A percentile compares a stretch with the other conserved stretches of the same genome.
Evolutionary conservation across 2,113 vertebrate species (phyloP).

Genomic region (Ariopsis seemanni): DNA sequence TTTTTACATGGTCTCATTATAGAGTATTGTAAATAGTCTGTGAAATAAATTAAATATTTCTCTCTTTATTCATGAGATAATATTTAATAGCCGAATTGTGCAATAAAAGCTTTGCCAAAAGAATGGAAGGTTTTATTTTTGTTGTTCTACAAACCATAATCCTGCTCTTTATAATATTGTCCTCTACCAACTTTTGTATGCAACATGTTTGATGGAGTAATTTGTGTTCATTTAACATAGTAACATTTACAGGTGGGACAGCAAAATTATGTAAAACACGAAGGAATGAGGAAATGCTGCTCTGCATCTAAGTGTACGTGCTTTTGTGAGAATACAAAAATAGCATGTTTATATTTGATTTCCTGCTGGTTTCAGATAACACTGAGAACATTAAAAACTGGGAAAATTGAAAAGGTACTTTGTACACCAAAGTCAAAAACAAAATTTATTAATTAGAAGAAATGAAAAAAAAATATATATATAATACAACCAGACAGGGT

Average conservation of each 20-base stretch:
- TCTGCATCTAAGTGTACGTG: background rate
- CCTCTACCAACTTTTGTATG: background rate
- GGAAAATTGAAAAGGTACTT: constrained; percentile 15
- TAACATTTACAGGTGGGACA: background rate
- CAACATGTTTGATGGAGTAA: background rate
- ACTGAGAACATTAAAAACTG: background rate
- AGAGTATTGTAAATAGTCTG: background rate
- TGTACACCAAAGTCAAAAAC: constrained; percentile 44
- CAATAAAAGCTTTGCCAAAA: background rate
- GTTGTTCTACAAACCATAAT: background rate
- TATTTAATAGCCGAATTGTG: background rate
- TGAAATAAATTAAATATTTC: background rate
- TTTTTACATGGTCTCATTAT: background rate
- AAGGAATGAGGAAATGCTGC: background rate
- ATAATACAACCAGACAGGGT: constrained; percentile 28
- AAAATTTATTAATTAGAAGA: constrained; percentile 52
- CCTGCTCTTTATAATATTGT: background rate
- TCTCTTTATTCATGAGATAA: background rate
- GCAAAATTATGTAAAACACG: background rate
- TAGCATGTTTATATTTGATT: background rate
- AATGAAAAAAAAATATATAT: constrained; percentile 14
- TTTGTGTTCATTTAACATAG: background rate
- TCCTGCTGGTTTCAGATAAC: background rate
- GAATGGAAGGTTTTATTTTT: background rate
- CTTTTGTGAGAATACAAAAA: background rate